A percentile compares a stretch with the other conserved stretches of the same genome.
Evolutionary conservation across 2,888 invertebrate species (phyloP).

Genomic region (Papilio gigon): DNA sequence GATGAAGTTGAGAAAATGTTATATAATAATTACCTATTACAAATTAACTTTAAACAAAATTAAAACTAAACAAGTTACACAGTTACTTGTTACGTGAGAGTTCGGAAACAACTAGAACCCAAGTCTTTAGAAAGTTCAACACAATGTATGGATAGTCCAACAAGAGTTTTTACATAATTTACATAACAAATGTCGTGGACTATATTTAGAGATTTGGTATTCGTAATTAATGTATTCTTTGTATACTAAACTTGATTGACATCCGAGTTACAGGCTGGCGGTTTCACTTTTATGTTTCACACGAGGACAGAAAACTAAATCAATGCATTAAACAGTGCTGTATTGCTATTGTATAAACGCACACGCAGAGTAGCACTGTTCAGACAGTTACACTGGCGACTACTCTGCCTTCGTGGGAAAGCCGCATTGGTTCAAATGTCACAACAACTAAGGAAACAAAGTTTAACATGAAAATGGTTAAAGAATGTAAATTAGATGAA

Average conservation of each 20-base stretch:
- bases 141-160: not conserved
- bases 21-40: too few species aligned
- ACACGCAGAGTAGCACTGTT: not conserved
- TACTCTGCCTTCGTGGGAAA: not conserved
- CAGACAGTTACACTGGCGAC: not conserved
- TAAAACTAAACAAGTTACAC: too few species aligned
- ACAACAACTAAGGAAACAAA: not conserved
- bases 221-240: not conserved
- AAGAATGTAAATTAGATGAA: not conserved
- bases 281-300: not conserved
- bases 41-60: too few species aligned
- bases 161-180: not conserved
- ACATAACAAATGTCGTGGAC: not conserved
- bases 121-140: slow-evolving; percentile 4
- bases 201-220: not conserved
- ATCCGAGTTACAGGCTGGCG: not conserved
- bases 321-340: not conserved
- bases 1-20: too few species aligned
- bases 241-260: slow-evolving; percentile 12
- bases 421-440: not conserved
- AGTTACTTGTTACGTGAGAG: not conserved
- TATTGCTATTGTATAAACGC: not conserved
- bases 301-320: not conserved
- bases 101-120: not conserved
- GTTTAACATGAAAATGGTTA: not conserved